Conservation (phyloP, 2,888 invertebrate species). For the Tiliacea aurago region DNA sequence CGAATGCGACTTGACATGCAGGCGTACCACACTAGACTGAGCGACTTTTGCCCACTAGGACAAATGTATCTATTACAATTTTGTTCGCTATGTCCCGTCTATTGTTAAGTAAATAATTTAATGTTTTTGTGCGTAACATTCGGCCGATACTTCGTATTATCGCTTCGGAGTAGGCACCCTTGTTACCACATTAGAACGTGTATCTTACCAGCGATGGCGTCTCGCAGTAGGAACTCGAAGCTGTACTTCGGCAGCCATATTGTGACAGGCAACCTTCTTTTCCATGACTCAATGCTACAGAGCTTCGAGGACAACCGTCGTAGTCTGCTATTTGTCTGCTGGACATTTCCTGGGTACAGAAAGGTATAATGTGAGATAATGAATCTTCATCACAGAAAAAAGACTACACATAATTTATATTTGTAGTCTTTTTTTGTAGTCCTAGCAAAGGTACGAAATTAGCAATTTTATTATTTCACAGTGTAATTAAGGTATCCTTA, state of each 20-base stretch:
- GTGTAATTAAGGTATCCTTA: not conserved
- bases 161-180: too few species aligned
- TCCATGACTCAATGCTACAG: constrained; percentile 86
- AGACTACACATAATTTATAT: too few species aligned
- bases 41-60: too few species aligned
- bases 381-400: not conserved
- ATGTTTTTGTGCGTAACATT: too few species aligned
- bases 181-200: not conserved
- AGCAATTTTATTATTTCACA: not conserved
- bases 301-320: constrained; percentile 77
- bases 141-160: too few species aligned
- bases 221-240: constrained; percentile 92
- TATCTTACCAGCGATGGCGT: constrained; percentile 94
- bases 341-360: constrained; percentile 68
- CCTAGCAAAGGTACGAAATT: too few species aligned
- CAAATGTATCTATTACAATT: too few species aligned
- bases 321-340: constrained; percentile 65
- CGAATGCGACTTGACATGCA: too few species aligned
- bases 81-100: too few species aligned
- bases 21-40: too few species aligned
- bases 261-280: constrained; percentile 92
- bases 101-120: too few species aligned
- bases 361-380: not conserved
- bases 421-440: too few species aligned
- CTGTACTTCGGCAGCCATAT: constrained; percentile 94